phyloP scores from a whole-genome alignment of 2,888 invertebrate genomes.

The Rhorus exstirpatorius region DNA sequence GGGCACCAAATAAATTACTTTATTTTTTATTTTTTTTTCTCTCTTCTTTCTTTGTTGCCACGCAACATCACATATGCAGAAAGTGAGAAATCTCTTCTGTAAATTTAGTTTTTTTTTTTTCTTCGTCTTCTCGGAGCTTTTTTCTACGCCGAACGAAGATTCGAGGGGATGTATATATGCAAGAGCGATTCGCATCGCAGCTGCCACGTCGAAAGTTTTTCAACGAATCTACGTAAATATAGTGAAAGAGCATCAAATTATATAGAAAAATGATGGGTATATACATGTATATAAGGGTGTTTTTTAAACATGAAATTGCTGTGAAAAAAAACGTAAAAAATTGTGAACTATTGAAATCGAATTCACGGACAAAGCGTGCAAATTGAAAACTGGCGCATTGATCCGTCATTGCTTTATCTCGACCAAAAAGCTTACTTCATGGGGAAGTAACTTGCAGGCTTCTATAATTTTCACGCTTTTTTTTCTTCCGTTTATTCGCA shows the following conservation, averaged over 20 bases:
- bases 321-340: too few species aligned
- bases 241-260: constrained; percentile 14
- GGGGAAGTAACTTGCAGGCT: too few species aligned
- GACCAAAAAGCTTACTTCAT: too few species aligned
- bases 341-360: too few species aligned
- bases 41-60: constrained; percentile 20
- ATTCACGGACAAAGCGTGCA: too few species aligned
- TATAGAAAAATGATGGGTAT: background rate
- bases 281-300: too few species aligned
- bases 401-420: too few species aligned
- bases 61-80: constrained; percentile 21
- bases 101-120: constrained; percentile 30
- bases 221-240: constrained; percentile 40
- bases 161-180: constrained; percentile 28
- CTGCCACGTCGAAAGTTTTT: constrained; percentile 46
- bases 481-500: too few species aligned
- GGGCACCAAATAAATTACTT: constrained; percentile 67
- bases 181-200: constrained; percentile 44
- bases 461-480: too few species aligned
- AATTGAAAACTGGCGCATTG: too few species aligned
- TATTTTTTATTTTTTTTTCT: constrained; percentile 22
- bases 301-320: too few species aligned
- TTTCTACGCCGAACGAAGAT: constrained; percentile 46
- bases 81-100: constrained; percentile 53
- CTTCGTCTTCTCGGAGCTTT: constrained; percentile 12